Base-by-base conservation (phyloP, 2,797 vertebrate species). In the Oreonectes daqikongensis region DNA sequence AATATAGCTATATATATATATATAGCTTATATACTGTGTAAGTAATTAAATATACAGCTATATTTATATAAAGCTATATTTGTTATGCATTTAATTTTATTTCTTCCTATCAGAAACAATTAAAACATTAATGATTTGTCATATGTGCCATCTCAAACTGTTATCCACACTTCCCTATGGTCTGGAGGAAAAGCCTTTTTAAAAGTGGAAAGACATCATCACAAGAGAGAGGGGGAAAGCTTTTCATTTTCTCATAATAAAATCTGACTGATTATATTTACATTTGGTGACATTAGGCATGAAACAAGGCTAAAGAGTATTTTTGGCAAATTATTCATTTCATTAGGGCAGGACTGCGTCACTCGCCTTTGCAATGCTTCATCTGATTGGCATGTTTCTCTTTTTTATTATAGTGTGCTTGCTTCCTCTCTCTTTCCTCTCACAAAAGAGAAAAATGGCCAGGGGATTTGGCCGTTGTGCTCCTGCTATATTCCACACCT, bases 351-450 rank as follows among this genome's bases (percentile, higher is more conserved):
- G 87, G 75, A 70, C 2, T 81, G 73, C 75, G 40, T 87, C 84
- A 79, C n/a, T 63, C 71, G 72, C 84, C 77, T 86, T 85, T 78
- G 79, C 57, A 65, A 24, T 85, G 57, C 44, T 66, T 12, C 40
- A 7, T 83, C 82, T 92, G 91, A 93, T 90, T 93, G 92, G 89
- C 92, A 70, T 55, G 71, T 82, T 69, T 65, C 79, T 83, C 79
- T 12, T 81, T 83, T 82, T 89, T 82, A 85, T 88, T 84, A 86
- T 87, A 84, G 82, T 77, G 70, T 4, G 40, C 3, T 28, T 22
- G 0, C 32, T 22, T 67, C 79, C 79, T 67, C 80, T 55, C 48
- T 78, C 75, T 79, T 81, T 61, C 65, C 66, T 60, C 60, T 52
- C 65, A 76, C 52, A 50, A 86, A 83, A 82, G 86, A 84, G 78